A percentile compares a stretch with the other conserved stretches of the same genome.
Evolutionary conservation across 2,113 vertebrate genomes (phyloP).

Genomic region (Tringa solitaria): DNA sequence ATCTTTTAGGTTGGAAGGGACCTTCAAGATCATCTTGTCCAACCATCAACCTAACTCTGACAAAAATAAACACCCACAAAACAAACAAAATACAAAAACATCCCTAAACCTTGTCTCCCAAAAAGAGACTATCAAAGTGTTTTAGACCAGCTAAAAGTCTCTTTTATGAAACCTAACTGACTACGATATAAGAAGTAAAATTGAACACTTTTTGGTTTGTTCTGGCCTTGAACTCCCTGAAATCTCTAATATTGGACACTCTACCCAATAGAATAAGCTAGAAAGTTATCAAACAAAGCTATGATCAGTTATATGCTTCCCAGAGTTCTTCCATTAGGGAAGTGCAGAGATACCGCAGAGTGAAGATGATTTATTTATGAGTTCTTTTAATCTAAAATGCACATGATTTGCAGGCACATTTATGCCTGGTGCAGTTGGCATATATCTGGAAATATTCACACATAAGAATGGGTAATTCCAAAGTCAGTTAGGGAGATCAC

Average conservation of each 20-base stretch:
- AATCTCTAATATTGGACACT: background rate
- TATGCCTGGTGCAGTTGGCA: background rate
- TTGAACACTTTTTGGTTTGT: background rate
- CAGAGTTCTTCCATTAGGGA: background rate
- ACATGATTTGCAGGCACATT: background rate
- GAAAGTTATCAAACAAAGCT: background rate
- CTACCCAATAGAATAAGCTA: background rate
- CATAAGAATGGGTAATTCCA: background rate
- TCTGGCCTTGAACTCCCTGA: background rate
- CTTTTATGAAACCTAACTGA: background rate
- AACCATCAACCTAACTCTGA: too few species aligned
- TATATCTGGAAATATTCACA: background rate
- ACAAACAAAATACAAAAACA: too few species aligned
- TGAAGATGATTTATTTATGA: slow-evolving; percentile 39
- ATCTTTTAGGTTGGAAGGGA: too few species aligned
- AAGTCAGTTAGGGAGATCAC: slow-evolving; percentile 21
- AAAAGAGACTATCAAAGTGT: too few species aligned
- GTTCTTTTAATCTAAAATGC: slow-evolving; percentile 45
- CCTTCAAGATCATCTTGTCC: too few species aligned
- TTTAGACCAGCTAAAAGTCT: background rate
- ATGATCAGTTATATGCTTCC: background rate
- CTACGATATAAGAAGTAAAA: background rate
- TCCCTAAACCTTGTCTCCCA: too few species aligned
- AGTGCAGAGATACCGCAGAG: background rate
- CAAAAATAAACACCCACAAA: too few species aligned